Percentiles rank a stretch among this genome's conserved stretches.
Evolutionary conservation across 2,888 invertebrate species (phyloP).

Genomic region (Coleophora flavipennella): DNA sequence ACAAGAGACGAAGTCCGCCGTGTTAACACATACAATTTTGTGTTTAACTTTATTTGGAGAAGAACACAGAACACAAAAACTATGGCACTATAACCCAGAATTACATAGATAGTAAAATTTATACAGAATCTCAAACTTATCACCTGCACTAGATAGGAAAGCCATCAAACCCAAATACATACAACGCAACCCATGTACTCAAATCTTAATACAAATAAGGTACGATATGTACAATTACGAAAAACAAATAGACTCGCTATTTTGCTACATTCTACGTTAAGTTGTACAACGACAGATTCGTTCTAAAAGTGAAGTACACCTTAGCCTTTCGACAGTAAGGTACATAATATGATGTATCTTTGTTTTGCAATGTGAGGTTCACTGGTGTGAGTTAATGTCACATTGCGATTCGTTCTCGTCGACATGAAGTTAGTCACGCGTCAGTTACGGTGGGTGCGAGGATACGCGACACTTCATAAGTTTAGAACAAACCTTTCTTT

Average conservation of each 20-base stretch:
- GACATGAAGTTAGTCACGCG: conserved; percentile 49
- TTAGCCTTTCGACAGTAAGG: background rate
- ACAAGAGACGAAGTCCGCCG: conserved; percentile 1
- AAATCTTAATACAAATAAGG: conserved; percentile 3
- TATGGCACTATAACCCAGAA: conserved; percentile 53
- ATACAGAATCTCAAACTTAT: background rate
- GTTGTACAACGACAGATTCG: too few species aligned
- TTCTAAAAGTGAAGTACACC: too few species aligned
- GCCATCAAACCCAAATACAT: background rate
- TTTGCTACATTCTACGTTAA: too few species aligned
- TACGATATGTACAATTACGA: conserved; percentile 32
- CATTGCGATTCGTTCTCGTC: background rate
- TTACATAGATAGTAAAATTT: conserved; percentile 16
- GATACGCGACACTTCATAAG: conserved; percentile 31
- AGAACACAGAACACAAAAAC: conserved; percentile 32
- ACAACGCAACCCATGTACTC: background rate
- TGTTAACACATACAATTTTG: too few species aligned
- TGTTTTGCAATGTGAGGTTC: background rate
- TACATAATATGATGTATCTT: background rate
- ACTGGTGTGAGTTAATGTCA: background rate
- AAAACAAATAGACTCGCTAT: background rate
- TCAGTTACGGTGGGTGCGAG: conserved; percentile 56
- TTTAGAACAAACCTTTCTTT: conserved; percentile 91
- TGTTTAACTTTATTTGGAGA: too few species aligned
- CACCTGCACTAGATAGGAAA: too few species aligned